Evolutionary conservation across 2,888 invertebrate species (phyloP).

Genomic region (Platypus cylindrus): DNA sequence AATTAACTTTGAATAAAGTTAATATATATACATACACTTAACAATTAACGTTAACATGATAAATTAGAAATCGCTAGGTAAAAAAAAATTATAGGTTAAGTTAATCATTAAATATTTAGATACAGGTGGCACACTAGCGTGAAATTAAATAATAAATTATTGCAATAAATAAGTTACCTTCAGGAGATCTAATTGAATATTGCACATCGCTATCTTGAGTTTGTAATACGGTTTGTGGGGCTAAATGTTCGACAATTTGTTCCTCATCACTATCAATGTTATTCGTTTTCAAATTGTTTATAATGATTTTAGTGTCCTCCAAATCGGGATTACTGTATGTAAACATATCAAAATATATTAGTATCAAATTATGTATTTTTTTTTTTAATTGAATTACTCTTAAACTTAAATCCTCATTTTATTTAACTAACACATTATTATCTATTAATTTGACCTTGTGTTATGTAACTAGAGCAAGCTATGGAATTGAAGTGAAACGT

Average conservation of each 20-base stretch:
- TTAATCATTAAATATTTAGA: too few relatives aligned
- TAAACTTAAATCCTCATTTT: too few relatives aligned
- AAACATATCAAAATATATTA: too few relatives aligned
- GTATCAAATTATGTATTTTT: too few relatives aligned
- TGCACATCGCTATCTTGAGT: slow-evolving; percentile 36
- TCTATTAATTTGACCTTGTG: slow-evolving; percentile 19
- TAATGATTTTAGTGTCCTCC: slow-evolving; percentile 28
- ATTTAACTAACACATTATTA: slow-evolving; percentile 17
- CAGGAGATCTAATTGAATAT: slow-evolving; percentile 36
- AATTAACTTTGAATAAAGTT: too few relatives aligned
- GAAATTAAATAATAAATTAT: too few relatives aligned
- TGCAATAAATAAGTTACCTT: slow-evolving; percentile 24
- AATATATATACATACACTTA: too few relatives aligned
- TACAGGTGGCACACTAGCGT: too few relatives aligned
- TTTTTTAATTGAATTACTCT: too few relatives aligned
- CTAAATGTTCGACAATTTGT: slow-evolving; percentile 40
- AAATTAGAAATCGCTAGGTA: too few relatives aligned
- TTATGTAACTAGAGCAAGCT: slow-evolving; percentile 17
- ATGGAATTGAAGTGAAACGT: not conserved
- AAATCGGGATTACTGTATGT: slow-evolving; percentile 22
- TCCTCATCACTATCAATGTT: slow-evolving; percentile 38
- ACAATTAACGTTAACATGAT: too few relatives aligned
- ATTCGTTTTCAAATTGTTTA: slow-evolving; percentile 24
- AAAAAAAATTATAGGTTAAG: too few relatives aligned
- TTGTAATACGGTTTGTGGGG: slow-evolving; percentile 44